A percentile compares a stretch with the other conserved stretches of the same genome.
Evolutionary conservation across 2,888 invertebrate species (phyloP).

Genomic region (Cyclophora albipunctata): DNA sequence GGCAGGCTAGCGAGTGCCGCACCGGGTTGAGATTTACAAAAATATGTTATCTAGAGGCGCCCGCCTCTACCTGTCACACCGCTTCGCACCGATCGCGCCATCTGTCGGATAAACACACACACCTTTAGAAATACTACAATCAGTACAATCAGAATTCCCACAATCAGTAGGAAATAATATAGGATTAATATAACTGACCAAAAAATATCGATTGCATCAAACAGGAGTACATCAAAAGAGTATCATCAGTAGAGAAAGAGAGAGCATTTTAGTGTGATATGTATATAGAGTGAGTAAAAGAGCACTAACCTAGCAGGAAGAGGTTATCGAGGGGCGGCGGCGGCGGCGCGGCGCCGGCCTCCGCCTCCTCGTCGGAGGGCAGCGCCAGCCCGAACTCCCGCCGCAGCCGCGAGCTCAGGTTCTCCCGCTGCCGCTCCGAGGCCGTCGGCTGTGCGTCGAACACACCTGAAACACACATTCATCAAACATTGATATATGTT

Average conservation of each 20-base stretch:
- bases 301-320: too few relatives aligned
- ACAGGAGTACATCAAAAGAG: too few relatives aligned
- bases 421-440: slow-evolving; percentile 90
- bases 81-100: slow-evolving; percentile 35
- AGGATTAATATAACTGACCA: too few relatives aligned
- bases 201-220: too few relatives aligned
- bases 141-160: too few relatives aligned
- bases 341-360: slow-evolving; percentile 54
- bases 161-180: too few relatives aligned
- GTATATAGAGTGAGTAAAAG: too few relatives aligned
- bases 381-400: slow-evolving; percentile 86
- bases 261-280: too few relatives aligned
- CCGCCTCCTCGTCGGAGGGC: slow-evolving; percentile 79
- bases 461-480: slow-evolving; percentile 67
- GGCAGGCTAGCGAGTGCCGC: slow-evolving; percentile 9
- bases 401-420: slow-evolving; percentile 87
- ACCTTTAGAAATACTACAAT: slow-evolving; percentile 23
- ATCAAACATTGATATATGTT: neutral
- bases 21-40: slow-evolving; percentile 58
- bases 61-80: slow-evolving; percentile 54
- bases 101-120: slow-evolving; percentile 38
- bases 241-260: too few relatives aligned
- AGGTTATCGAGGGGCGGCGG: too few relatives aligned
- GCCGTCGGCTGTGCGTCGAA: slow-evolving; percentile 90
- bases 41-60: slow-evolving; percentile 34